Evolutionary conservation across 2,888 invertebrate genomes (phyloP), one percentile per base, ranked within the genome.

Genomic region (Neoaliturus tenellus): DNA sequence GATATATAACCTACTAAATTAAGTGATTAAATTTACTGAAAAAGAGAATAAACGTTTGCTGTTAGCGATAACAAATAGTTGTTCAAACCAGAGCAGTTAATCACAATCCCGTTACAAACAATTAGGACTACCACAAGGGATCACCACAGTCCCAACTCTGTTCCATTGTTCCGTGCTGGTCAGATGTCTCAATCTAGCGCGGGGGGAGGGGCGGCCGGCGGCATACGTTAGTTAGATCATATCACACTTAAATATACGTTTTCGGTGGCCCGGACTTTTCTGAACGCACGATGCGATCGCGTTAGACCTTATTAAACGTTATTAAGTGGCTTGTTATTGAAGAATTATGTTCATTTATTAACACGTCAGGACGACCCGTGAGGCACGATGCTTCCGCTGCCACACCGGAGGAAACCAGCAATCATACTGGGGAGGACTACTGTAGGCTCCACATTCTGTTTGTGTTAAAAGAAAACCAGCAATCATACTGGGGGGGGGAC

Each of bases 291-390:
- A 75, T 75, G 35, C 75, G 48, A 75, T 75, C 75, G 75, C 31
- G 75, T 75, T 75, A 75, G 25, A 20, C 75, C 75, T 75, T 75
- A 75, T 75, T 75, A 75, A 75, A 75, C 62, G 75, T 75, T 75
- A 75, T 75, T 75, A 75, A 75, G 48, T 75, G 75, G 44, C 75
- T 75, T 75, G 75, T 75, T 75, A 75, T 75, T 75, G 75, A 44
- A 75, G 75, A 75, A 75, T 75, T 75, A 75, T 75, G 75, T 75
- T 44, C 75, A 44, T 75, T 75, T 75, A 75, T 75, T 75, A 75
- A 75, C 75, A 75, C 75, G 75, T 75, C 44, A 75, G 44, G 48
- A 3, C 1, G 41, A 28, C 28, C 44, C 28, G n/a, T 44, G 39
- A 75, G 75, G 75, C 75, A 48, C 75, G 75, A 23, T 28, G 75